Percentiles rank a stretch among this genome's conserved stretches.
Evolutionary conservation across 2,888 invertebrate genomes (phyloP).

Genomic region (Drosophila setosimentum): DNA sequence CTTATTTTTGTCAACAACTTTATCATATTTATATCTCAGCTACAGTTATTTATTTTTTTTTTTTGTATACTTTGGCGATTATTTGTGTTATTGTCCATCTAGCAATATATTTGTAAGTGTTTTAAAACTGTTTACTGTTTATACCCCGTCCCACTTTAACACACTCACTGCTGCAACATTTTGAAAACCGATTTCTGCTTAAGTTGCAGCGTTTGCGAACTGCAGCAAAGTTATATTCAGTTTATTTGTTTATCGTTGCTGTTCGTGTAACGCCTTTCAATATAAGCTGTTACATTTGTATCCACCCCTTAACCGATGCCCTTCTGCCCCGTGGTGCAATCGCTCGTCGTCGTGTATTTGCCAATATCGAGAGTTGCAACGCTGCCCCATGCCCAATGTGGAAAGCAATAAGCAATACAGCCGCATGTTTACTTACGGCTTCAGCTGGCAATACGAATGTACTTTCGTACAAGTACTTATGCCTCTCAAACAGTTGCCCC

Average conservation of each 20-base stretch:
- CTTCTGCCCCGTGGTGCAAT: background rate
- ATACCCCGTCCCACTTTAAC: background rate
- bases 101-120: background rate
- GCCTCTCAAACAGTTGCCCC: background rate
- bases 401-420: conserved; percentile 48
- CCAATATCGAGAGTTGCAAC: conserved; percentile 44
- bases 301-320: background rate
- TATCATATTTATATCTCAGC: background rate
- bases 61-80: background rate
- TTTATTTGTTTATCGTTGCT: conserved; percentile 20
- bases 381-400: conserved; percentile 16
- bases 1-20: background rate
- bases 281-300: conserved; percentile 13
- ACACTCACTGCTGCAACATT: background rate
- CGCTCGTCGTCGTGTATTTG: conserved; percentile 24
- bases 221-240: background rate
- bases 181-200: background rate
- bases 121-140: background rate
- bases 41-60: background rate
- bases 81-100: background rate
- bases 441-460: conserved; percentile 32
- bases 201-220: conserved; percentile 3
- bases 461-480: conserved; percentile 32
- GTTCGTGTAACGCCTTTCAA: conserved; percentile 10
- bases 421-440: conserved; percentile 61